phyloP scores from a whole-genome alignment of 2,113 vertebrate species.

The Theropithecus gelada region DNA sequence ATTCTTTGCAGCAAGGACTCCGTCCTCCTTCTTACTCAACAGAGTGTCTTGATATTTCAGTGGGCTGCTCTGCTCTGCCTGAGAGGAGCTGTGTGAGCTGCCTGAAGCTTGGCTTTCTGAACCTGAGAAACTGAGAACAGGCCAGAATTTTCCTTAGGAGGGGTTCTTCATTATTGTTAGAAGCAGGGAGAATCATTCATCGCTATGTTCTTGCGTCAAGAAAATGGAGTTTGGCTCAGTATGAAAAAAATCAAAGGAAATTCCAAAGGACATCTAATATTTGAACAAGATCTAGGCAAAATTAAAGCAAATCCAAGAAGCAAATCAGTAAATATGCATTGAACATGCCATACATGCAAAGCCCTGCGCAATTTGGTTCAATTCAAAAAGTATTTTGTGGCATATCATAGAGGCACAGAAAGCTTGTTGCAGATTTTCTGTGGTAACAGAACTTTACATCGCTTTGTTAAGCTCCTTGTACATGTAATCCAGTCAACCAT shows the following conservation, averaged over 20 bases:
- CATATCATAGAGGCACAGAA: background rate
- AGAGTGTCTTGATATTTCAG: background rate
- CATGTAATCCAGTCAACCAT: background rate
- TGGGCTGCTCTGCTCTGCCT: background rate
- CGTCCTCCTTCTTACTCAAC: background rate
- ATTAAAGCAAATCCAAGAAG: background rate
- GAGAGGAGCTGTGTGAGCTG: background rate
- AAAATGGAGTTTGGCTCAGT: background rate
- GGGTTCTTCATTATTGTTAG: background rate
- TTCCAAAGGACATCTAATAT: background rate
- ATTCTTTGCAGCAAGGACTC: background rate
- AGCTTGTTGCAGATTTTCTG: background rate
- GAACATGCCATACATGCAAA: background rate
- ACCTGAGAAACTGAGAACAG: background rate
- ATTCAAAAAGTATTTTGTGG: background rate
- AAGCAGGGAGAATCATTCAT: background rate
- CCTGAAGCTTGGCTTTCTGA: background rate
- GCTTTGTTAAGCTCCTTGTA: background rate
- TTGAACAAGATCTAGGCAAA: background rate
- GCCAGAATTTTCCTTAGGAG: background rate
- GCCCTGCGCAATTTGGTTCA: background rate
- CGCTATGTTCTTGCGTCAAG: background rate
- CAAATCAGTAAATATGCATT: background rate
- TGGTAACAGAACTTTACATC: background rate
- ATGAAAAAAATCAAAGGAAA: conserved; percentile 19